These are phyloP conservation scores for Muricea muricata DNA, from an alignment of 92 coral and sea anemone genomes.

Conservation along the genomic window DNA sequence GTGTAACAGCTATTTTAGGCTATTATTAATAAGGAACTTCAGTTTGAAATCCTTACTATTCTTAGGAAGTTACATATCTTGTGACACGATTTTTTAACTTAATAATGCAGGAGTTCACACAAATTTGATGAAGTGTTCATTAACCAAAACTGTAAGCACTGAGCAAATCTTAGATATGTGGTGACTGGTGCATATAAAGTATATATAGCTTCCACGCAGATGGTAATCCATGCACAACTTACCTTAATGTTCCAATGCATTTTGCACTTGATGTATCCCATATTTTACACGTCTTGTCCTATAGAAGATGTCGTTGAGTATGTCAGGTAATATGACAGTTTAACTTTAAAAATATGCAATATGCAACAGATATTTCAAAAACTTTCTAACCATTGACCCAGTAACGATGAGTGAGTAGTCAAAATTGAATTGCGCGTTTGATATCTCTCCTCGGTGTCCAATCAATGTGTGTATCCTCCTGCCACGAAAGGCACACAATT, in stretches of 20 bases:
- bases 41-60: too few species aligned
- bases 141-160: too few species aligned
- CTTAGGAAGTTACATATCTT: too few species aligned
- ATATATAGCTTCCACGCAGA: too few species aligned
- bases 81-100: too few species aligned
- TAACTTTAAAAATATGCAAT: neutral
- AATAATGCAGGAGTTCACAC: too few species aligned
- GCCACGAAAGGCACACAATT: slow-evolving; percentile 31
- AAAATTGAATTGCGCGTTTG: slow-evolving; percentile 97
- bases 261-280: slow-evolving; percentile 97
- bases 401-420: slow-evolving; percentile 93
- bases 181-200: too few species aligned
- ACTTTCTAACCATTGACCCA: slow-evolving; percentile 88
- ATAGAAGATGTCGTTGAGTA: neutral
- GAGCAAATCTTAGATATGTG: too few species aligned
- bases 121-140: too few species aligned
- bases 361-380: neutral
- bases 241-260: slow-evolving; percentile 97
- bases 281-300: slow-evolving; percentile 98
- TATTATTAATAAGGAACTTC: too few species aligned
- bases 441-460: slow-evolving; percentile 98
- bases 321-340: neutral
- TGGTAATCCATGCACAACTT: too few species aligned
- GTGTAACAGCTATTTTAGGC: too few species aligned
- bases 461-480: slow-evolving; percentile 93